These are phyloP conservation scores for Thelaira solivaga DNA, from an alignment of 2,888 invertebrate genomes.

Conservation along the genomic window DNA sequence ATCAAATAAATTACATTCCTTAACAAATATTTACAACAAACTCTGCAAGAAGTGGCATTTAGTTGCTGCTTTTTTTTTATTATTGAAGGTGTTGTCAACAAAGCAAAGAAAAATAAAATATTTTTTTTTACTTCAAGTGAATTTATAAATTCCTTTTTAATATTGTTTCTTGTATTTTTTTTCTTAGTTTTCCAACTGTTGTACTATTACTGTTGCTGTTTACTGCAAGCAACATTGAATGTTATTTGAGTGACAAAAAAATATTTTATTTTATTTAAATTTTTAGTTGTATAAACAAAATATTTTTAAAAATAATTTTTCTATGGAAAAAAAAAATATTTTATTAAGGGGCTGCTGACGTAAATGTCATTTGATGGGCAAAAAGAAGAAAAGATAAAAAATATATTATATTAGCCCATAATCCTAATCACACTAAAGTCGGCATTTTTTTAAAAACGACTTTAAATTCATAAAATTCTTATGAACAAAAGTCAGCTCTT, in stretches of 20 bases:
- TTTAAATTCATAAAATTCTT: no score
- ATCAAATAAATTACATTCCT: conserved; percentile 36
- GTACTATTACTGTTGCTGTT: conserved; percentile 2
- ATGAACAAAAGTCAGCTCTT: no score
- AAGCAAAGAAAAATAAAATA: no score
- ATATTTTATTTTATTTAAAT: conserved; percentile 27
- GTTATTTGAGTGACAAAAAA: background rate
- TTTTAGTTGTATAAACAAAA: conserved; percentile 8
- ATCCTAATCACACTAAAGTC: no score
- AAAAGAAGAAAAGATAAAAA: no score
- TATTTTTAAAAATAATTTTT: no score
- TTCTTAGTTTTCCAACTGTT: background rate
- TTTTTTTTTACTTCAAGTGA: no score
- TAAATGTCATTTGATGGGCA: no score
- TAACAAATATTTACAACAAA: conserved; percentile 35
- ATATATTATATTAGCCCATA: no score
- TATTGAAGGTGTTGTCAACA: conserved; percentile 51
- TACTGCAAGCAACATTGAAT: conserved; percentile 2
- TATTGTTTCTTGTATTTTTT: conserved; percentile 26
- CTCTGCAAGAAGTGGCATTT: conserved; percentile 35
- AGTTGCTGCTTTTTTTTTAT: background rate
- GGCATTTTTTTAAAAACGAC: no score
- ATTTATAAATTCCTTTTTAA: conserved; percentile 20
- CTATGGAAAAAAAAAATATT: no score
- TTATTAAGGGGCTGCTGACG: no score